Percentiles rank a stretch among this genome's conserved stretches.
These are phyloP conservation scores for Gyrodactylus bullatarudis DNA, from an alignment of 1,140 invertebrate genomes.

Conservation along the genomic window DNA sequence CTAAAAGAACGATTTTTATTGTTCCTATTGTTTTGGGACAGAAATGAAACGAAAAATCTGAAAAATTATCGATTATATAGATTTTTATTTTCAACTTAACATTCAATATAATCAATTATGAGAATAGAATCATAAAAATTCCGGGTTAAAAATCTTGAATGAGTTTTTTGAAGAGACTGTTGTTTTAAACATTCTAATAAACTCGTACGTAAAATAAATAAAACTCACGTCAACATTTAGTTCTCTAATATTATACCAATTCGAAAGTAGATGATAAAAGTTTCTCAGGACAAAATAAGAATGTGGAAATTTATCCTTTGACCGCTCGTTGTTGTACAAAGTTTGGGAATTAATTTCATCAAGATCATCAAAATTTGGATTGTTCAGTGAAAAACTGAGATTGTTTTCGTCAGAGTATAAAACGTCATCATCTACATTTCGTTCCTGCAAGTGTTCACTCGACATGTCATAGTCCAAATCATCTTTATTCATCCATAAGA, in stretches of 20 bases:
- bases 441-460: not conserved
- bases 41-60: no score
- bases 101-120: no score
- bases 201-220: no score
- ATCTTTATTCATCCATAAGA: not conserved
- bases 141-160: no score
- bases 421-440: no score
- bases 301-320: not conserved
- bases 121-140: no score
- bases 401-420: not conserved
- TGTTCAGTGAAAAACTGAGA: not conserved
- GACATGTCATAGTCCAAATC: not conserved
- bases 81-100: no score
- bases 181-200: no score
- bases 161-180: no score
- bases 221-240: not conserved
- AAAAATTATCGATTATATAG: no score
- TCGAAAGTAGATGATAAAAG: not conserved
- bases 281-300: not conserved
- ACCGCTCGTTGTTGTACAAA: not conserved
- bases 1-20: no score
- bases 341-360: not conserved
- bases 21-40: no score
- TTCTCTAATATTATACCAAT: not conserved
- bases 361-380: not conserved